phyloP scores from a whole-genome alignment of 2,113 vertebrate species.

The Pycnonotus jocosus region DNA sequence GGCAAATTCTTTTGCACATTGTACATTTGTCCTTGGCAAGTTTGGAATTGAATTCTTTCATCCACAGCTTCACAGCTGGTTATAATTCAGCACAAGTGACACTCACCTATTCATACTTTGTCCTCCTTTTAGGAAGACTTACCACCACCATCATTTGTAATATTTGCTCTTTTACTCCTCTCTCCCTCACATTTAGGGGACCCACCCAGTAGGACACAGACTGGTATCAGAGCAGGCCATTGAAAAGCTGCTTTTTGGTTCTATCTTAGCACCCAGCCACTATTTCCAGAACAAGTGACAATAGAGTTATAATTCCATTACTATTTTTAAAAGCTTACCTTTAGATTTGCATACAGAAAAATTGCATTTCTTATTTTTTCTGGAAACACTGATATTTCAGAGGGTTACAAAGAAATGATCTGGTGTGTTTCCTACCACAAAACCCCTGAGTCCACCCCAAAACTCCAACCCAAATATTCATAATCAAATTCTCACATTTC shows the following conservation, averaged over 20 bases:
- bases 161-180: background rate
- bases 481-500: background rate
- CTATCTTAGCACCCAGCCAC: background rate
- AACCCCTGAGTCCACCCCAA: rapidly evolving
- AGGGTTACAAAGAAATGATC: background rate
- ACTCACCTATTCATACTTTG: background rate
- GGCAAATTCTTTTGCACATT: background rate
- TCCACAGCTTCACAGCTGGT: background rate
- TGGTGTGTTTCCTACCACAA: background rate
- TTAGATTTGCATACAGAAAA: background rate
- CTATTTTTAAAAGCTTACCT: background rate
- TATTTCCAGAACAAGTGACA: background rate
- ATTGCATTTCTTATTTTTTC: background rate
- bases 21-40: background rate
- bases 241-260: background rate
- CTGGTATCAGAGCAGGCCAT: background rate
- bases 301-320: background rate
- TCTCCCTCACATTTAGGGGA: rapidly evolving
- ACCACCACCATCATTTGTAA: background rate
- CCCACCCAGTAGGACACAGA: background rate
- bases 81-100: background rate
- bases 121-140: background rate
- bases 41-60: background rate
- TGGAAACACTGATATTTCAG: background rate
- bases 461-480: background rate